Evolutionary conservation across 2,888 invertebrate species (phyloP), one percentile per base, ranked within the genome.

Genomic region (Cremastobaeus sp.): DNA sequence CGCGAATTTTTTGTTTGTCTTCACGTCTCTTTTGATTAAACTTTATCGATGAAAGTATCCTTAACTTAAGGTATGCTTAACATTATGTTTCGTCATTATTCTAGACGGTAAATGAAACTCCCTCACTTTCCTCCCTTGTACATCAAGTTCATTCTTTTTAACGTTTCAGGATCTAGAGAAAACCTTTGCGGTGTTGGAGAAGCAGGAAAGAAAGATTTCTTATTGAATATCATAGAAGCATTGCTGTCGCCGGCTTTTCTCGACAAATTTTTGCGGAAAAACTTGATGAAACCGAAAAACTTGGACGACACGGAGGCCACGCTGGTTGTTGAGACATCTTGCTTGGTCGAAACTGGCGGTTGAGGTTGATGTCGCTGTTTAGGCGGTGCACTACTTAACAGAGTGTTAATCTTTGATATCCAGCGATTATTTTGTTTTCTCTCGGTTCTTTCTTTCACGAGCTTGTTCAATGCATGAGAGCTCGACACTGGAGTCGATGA

Each of bases 81-180:
- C n/a, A n/a, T n/a, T n/a, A n/a, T n/a, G n/a, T n/a, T n/a, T n/a
- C n/a, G n/a, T n/a, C n/a, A n/a, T n/a, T n/a, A n/a, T n/a, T n/a
- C n/a, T n/a, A n/a, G n/a, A n/a, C n/a, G n/a, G n/a, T n/a, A n/a
- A n/a, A n/a, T n/a, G n/a, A n/a, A n/a, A n/a, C n/a, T n/a, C n/a
- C n/a, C n/a, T n/a, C n/a, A 25, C 25, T 3, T 25, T 25, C 8
- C 25, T 25, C 8, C 8, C 3, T 5, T 8, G 25, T 8, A 8
- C 25, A 25, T 25, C 4, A 25, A 14, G 11, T 54, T 55, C 32
- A 17, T 14, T 15, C 9, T 30, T 1, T 32, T 21, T 8, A 55
- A 14, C 1, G 55, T 28, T 14, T 39, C 28, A 28, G 54, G 28
- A 28, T 54, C 54, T 20, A 54, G n/a, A 6, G 54, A 54, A 9